Evolutionary conservation across 2,797 vertebrate genomes (phyloP).

Genomic region (Clarias laeviceps): DNA sequence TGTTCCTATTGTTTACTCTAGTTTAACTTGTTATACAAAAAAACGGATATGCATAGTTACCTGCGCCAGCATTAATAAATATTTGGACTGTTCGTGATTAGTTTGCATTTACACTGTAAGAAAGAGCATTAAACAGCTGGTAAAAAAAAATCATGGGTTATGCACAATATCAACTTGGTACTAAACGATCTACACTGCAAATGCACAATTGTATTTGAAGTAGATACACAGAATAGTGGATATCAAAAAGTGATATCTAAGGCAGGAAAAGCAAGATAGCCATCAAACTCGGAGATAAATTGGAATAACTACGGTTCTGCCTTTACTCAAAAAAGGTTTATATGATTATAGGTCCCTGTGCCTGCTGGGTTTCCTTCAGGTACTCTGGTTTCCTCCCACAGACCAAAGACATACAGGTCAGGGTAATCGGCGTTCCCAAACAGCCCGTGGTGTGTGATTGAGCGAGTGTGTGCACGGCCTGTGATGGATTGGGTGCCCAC

Average conservation of each 20-base stretch:
- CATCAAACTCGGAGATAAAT: background rate
- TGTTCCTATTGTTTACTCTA: background rate
- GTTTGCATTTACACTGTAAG: background rate
- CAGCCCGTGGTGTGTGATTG: too few species aligned
- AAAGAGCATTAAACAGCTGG: background rate
- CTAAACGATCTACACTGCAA: background rate
- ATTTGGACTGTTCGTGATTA: background rate
- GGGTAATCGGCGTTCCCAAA: too few species aligned
- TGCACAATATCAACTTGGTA: background rate
- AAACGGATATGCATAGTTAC: too few species aligned
- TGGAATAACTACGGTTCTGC: background rate
- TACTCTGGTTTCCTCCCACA: too few species aligned
- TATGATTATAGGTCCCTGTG: background rate
- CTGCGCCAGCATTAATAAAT: background rate
- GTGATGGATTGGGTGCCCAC: too few species aligned
- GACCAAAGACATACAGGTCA: too few species aligned
- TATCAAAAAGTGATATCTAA: background rate
- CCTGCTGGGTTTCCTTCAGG: too few species aligned
- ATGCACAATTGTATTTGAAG: background rate
- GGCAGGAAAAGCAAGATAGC: background rate
- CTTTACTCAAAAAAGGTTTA: background rate
- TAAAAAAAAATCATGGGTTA: background rate
- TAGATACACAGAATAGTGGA: background rate
- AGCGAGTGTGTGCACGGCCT: too few species aligned
- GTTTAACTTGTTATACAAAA: background rate